Evolutionary conservation across 2,888 invertebrate species (phyloP).

Genomic region (Reticulitermes lucifugus): DNA sequence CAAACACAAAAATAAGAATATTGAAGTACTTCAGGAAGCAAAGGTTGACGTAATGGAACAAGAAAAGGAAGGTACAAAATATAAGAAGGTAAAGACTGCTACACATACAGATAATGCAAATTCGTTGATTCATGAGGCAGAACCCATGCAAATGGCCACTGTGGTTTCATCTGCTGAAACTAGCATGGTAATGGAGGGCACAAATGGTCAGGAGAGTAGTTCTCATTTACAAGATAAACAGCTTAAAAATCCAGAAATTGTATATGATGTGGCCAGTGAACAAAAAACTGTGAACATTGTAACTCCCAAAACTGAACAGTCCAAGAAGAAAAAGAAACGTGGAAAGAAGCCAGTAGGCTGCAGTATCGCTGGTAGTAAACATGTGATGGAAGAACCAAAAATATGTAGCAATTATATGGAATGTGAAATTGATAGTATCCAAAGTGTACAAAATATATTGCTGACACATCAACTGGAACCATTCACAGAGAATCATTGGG

Average conservation of each 20-base stretch:
- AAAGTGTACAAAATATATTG: too few species aligned
- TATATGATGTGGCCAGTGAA: too few species aligned
- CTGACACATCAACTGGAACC: too few species aligned
- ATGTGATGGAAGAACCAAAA: not conserved
- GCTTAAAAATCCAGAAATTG: not conserved
- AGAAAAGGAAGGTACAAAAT: conserved; percentile 25
- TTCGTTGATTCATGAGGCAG: conserved; percentile 3
- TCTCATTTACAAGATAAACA: not conserved
- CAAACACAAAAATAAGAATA: conserved; percentile 42
- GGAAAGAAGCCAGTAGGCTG: conserved; percentile 44
- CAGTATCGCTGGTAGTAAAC: conserved; percentile 54
- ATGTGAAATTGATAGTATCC: too few species aligned
- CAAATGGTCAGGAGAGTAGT: not conserved
- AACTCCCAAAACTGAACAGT: conserved; percentile 5
- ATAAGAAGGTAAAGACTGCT: conserved; percentile 2
- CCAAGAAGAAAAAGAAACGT: conserved; percentile 56
- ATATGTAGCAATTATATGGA: not conserved
- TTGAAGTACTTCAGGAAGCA: not conserved
- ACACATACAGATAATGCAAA: conserved; percentile 21
- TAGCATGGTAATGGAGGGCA: not conserved
- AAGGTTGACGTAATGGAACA: not conserved
- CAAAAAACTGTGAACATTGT: not conserved
- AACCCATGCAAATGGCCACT: not conserved
- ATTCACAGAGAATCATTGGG: too few species aligned
- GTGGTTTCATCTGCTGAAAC: not conserved